These are phyloP conservation scores for Actinia tenebrosa DNA, from an alignment of 64 coral and sea anemone genomes.

Conservation along the genomic window DNA sequence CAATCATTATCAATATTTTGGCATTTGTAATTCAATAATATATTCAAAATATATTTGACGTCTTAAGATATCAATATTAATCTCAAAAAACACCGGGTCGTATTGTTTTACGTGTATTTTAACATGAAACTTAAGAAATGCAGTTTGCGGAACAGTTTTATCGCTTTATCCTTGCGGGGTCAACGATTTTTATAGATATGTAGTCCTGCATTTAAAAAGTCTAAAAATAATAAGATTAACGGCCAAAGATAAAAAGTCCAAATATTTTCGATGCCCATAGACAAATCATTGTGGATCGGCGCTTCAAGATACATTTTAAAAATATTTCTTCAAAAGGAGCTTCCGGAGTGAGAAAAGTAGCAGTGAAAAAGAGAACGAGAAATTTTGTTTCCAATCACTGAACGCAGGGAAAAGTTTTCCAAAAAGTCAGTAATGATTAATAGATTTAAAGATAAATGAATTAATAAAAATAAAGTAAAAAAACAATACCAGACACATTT, in stretches of 20 bases:
- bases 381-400: no score
- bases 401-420: no score
- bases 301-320: background rate
- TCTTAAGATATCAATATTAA: background rate
- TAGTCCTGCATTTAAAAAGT: background rate
- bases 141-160: background rate
- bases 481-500: no score
- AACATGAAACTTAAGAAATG: background rate
- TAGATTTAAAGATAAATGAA: no score
- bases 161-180: background rate
- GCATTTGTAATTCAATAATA: background rate
- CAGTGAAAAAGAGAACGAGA: no score
- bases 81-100: no score
- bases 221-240: background rate
- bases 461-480: no score
- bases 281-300: background rate
- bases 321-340: no score
- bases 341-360: no score
- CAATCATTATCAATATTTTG: background rate
- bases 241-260: background rate
- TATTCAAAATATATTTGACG: background rate
- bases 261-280: background rate
- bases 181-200: background rate
- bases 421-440: no score
- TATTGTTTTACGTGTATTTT: background rate